phyloP scores from a whole-genome alignment of 2,888 invertebrate genomes.

The Dolichopus griseipennis region DNA sequence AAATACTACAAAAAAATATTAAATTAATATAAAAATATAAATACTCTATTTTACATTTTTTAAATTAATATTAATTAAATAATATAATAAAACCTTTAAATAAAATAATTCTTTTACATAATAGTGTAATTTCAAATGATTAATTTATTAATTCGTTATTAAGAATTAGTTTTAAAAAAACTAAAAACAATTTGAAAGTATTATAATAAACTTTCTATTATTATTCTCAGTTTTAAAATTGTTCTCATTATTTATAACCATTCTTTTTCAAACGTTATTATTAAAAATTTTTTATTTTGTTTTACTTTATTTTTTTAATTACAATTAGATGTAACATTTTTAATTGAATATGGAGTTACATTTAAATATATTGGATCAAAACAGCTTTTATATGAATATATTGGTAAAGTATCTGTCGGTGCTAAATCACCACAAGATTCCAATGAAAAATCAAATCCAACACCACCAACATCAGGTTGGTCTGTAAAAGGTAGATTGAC shows the following conservation, averaged over 20 bases:
- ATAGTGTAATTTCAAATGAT: too few relatives aligned
- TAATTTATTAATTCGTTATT: too few relatives aligned
- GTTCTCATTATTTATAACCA: too few relatives aligned
- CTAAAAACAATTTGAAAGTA: too few relatives aligned
- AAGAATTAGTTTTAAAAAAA: too few relatives aligned
- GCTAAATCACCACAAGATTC: slow-evolving; percentile 41
- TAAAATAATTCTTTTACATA: too few relatives aligned
- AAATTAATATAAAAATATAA: not conserved
- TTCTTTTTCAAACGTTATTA: too few relatives aligned
- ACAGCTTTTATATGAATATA: slow-evolving; percentile 44
- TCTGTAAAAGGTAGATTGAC: slow-evolving; percentile 41
- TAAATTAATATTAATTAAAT: too few relatives aligned
- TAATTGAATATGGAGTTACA: slow-evolving; percentile 31
- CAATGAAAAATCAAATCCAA: slow-evolving; percentile 36
- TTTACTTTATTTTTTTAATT: not conserved
- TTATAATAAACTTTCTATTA: too few relatives aligned
- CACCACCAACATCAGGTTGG: slow-evolving; percentile 42
- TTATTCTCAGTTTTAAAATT: too few relatives aligned
- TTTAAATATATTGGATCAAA: slow-evolving; percentile 41
- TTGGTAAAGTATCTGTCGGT: slow-evolving; percentile 40
- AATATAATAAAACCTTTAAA: not conserved
- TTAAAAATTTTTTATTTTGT: not conserved
- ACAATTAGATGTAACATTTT: not conserved
- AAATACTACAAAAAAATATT: too few relatives aligned
- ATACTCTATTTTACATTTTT: not conserved